Conservation (phyloP, 2,888 invertebrate genomes). For the Brachyptera putata region DNA sequence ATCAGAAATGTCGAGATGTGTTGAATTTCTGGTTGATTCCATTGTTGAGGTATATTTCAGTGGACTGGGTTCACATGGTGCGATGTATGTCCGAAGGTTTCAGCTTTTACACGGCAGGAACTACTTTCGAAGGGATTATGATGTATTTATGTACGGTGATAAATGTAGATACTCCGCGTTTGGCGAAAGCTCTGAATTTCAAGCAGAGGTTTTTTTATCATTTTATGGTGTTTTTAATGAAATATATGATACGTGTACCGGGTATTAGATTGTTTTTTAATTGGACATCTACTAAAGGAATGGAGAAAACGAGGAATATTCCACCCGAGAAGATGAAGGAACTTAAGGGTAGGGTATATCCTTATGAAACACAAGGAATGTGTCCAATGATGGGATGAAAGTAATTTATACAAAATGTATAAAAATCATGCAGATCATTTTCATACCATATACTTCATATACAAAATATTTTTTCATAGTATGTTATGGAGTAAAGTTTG, state of each 20-base stretch:
- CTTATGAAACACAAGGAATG: neutral
- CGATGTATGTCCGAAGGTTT: constrained; percentile 20
- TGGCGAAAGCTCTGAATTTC: neutral
- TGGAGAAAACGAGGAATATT: neutral
- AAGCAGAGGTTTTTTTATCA: neutral
- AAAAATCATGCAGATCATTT: neutral
- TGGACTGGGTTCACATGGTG: constrained; percentile 25
- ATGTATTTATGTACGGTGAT: neutral
- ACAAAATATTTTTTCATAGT: neutral
- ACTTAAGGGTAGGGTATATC: neutral
- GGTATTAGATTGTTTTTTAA: neutral
- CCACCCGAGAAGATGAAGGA: neutral
- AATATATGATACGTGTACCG: neutral
- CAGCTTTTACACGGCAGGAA: constrained; percentile 8
- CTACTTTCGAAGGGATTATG: neutral
- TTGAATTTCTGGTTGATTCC: constrained; percentile 14
- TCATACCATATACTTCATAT: neutral
- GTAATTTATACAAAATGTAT: neutral
- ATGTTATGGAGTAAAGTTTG: too few species aligned
- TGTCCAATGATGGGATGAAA: neutral
- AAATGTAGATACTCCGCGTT: neutral
- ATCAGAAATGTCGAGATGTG: constrained; percentile 7
- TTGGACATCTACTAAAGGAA: neutral
- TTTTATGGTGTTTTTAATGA: neutral
- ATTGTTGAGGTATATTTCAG: neutral